Conservation (phyloP, 2,888 invertebrate genomes). For the Hetaerina titia region DNA sequence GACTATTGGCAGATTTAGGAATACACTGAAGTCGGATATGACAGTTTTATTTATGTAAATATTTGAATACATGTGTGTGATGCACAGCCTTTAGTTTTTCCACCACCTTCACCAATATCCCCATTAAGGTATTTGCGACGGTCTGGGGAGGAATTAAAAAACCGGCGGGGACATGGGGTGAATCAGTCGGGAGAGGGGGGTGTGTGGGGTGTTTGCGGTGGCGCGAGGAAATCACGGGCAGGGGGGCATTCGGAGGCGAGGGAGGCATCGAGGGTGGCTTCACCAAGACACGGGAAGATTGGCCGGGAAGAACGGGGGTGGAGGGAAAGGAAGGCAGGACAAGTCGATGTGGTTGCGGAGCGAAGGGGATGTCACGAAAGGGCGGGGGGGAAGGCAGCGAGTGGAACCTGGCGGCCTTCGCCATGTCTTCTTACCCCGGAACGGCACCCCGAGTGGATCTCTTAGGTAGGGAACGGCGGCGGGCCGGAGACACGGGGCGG, state of each 20-base stretch:
- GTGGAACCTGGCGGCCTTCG: conserved; percentile 60
- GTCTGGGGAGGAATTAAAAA: no score
- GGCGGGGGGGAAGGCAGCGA: not conserved
- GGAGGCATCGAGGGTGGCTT: not conserved
- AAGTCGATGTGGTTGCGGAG: not conserved
- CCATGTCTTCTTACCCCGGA: conserved; percentile 39
- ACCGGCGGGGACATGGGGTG: no score
- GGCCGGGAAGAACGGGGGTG: not conserved
- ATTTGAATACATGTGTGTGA: no score
- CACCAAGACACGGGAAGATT: not conserved
- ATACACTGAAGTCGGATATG: no score
- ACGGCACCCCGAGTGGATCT: conserved; percentile 19
- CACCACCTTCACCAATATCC: no score
- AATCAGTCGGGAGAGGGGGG: no score
- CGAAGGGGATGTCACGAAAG: not conserved
- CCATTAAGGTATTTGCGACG: no score
- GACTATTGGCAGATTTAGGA: no score
- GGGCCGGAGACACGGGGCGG: not conserved
- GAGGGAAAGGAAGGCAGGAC: not conserved
- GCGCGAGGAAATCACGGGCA: not conserved
- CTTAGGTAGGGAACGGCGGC: not conserved
- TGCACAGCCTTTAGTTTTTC: no score
- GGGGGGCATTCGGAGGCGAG: not conserved
- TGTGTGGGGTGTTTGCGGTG: not conserved
- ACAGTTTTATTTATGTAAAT: no score